These are phyloP conservation scores for Atta texana DNA, from an alignment of 1,140 invertebrate species.

Conservation along the genomic window DNA sequence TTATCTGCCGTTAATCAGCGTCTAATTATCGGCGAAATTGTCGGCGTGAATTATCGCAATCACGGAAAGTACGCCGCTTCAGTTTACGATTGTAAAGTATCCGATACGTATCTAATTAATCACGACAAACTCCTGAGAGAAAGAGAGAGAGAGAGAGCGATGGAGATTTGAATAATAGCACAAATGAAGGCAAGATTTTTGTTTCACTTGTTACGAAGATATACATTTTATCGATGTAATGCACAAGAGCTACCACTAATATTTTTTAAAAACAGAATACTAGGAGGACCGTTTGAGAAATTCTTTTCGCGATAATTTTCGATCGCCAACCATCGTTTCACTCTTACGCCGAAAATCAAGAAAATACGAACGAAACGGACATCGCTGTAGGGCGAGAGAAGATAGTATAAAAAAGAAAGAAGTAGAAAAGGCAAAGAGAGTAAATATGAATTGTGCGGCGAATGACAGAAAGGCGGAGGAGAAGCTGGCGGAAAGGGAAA, in stretches of 20 bases:
- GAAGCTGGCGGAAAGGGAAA: constrained; percentile 65
- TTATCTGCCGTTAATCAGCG: constrained; percentile 17
- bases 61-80: neutral
- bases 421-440: constrained; percentile 56
- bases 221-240: neutral
- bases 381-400: constrained; percentile 30
- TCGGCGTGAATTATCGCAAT: constrained; percentile 21
- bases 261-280: neutral
- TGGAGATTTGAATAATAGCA: constrained; percentile 41
- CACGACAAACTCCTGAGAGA: neutral
- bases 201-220: neutral
- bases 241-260: constrained; percentile 5
- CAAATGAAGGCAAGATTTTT: constrained; percentile 46
- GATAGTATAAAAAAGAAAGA: constrained; percentile 54
- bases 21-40: neutral
- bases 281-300: neutral
- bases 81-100: neutral
- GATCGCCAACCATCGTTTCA: constrained; percentile 43
- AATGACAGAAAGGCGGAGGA: constrained; percentile 63
- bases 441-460: constrained; percentile 62
- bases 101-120: constrained; percentile 38
- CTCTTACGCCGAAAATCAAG: constrained; percentile 52
- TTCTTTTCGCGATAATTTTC: constrained; percentile 24
- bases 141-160: neutral
- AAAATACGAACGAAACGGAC: constrained; percentile 55